Evolutionary conservation across 2,113 vertebrate genomes (phyloP).

Genomic region (Thinocorus orbignyianus): DNA sequence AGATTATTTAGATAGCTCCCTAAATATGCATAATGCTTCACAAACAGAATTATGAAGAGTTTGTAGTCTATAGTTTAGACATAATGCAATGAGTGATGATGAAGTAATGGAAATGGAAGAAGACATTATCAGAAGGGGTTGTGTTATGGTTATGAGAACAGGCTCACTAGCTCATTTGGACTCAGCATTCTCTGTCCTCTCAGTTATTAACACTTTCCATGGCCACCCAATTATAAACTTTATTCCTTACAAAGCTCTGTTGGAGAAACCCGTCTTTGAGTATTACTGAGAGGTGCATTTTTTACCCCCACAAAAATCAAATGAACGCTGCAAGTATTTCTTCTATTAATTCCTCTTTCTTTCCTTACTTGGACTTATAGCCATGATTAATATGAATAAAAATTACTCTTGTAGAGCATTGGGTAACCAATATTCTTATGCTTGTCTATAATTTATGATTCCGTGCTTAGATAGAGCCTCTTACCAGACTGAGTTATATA

Average conservation of each 20-base stretch:
- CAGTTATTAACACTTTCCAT: not conserved
- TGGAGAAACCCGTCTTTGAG: not conserved
- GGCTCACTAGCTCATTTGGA: not conserved
- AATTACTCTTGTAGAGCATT: not conserved
- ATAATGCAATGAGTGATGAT: constrained; percentile 43
- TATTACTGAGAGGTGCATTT: not conserved
- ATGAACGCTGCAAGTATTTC: not conserved
- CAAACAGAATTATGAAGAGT: constrained; percentile 46
- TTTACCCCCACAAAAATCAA: not conserved
- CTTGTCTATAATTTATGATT: not conserved
- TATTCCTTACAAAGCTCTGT: not conserved
- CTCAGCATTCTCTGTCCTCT: not conserved
- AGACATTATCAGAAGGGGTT: not conserved
- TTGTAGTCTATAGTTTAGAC: constrained; percentile 14
- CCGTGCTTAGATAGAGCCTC: not conserved
- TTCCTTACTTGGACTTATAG: not conserved
- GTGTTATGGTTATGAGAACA: not conserved
- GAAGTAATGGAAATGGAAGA: constrained; percentile 34
- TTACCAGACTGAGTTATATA: not conserved
- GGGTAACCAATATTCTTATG: not conserved
- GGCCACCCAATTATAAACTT: not conserved
- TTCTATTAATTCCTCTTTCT: not conserved
- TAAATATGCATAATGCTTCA: constrained; percentile 33
- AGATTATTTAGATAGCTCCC: constrained; percentile 22
- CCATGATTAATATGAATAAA: not conserved